A percentile compares a stretch with the other conserved stretches of the same genome.
Conservation (phyloP, 2,113 vertebrate species). For the Chaenogobius annularis region DNA sequence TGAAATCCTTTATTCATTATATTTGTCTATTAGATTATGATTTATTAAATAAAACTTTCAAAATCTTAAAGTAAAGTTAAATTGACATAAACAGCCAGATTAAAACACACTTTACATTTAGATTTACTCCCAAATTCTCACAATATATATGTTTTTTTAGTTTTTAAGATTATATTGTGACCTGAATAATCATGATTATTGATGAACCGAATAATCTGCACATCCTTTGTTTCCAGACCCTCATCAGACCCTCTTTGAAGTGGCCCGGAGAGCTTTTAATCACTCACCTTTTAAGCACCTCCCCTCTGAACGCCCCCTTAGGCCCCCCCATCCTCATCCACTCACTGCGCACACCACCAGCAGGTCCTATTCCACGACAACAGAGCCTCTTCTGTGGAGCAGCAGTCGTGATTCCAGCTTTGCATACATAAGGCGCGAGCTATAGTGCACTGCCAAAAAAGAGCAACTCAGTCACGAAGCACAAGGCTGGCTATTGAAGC, state of each 20-base stretch:
- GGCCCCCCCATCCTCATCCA: conserved; percentile 6
- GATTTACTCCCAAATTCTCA: neutral
- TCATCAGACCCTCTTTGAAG: conserved; percentile 43
- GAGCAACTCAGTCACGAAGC: conserved; percentile 42
- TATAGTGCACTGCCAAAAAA: conserved; percentile 27
- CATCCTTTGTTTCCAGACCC: conserved; percentile 16
- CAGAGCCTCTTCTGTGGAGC: conserved; percentile 41
- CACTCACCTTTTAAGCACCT: conserved; percentile 19
- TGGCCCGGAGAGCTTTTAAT: conserved; percentile 48
- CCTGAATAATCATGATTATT: neutral
- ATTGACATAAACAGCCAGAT: too few species aligned
- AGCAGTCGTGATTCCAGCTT: conserved; percentile 58
- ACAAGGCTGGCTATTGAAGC: neutral
- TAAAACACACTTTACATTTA: too few species aligned
- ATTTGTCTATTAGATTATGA: too few species aligned
- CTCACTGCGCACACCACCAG: conserved; percentile 15
- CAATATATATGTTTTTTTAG: neutral
- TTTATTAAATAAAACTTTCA: neutral
- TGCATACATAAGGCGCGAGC: conserved; percentile 61
- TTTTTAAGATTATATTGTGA: neutral
- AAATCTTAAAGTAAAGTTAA: too few species aligned
- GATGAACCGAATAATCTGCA: neutral
- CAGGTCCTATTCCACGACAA: conserved; percentile 47
- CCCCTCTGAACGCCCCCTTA: neutral
- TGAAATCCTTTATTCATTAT: too few species aligned